phyloP scores from a whole-genome alignment of 2,888 invertebrate genomes.

The Cyclophora punctaria region DNA sequence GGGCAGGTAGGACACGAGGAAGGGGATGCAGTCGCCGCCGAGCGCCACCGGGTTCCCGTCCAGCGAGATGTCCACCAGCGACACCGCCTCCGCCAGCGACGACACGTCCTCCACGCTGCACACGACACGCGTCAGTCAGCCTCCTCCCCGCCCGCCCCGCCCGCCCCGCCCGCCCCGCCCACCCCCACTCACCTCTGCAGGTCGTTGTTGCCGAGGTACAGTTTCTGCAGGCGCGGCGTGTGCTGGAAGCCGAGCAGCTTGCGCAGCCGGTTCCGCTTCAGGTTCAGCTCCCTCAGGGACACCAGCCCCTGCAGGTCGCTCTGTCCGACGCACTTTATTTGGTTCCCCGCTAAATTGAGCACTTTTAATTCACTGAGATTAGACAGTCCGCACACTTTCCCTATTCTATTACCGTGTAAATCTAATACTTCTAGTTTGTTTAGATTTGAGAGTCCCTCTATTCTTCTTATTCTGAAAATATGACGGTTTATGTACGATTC shows the following conservation, averaged over 20 bases:
- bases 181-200: conserved; percentile 64
- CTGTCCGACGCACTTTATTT: conserved; percentile 83
- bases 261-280: conserved; percentile 88
- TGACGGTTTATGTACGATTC: not conserved
- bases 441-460: conserved; percentile 83
- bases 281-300: conserved; percentile 89
- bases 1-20: conserved; percentile 86
- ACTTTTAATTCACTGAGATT: conserved; percentile 87
- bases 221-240: conserved; percentile 82
- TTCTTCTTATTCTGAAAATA: conserved; percentile 80
- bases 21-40: conserved; percentile 87
- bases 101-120: conserved; percentile 89
- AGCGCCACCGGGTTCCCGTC: conserved; percentile 89
- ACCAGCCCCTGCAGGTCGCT: conserved; percentile 86
- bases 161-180: too few species aligned
- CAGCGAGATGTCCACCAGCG: conserved; percentile 87
- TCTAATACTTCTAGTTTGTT: conserved; percentile 91
- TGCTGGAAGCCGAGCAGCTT: conserved; percentile 87
- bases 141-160: too few species aligned
- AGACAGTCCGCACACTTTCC: conserved; percentile 80
- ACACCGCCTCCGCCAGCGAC: conserved; percentile 84
- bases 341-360: conserved; percentile 94
- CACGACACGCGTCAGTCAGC: too few species aligned
- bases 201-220: conserved; percentile 89
- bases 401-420: conserved; percentile 93